phyloP scores from a whole-genome alignment of 2,888 invertebrate species.

The Drosophila quinaria region DNA sequence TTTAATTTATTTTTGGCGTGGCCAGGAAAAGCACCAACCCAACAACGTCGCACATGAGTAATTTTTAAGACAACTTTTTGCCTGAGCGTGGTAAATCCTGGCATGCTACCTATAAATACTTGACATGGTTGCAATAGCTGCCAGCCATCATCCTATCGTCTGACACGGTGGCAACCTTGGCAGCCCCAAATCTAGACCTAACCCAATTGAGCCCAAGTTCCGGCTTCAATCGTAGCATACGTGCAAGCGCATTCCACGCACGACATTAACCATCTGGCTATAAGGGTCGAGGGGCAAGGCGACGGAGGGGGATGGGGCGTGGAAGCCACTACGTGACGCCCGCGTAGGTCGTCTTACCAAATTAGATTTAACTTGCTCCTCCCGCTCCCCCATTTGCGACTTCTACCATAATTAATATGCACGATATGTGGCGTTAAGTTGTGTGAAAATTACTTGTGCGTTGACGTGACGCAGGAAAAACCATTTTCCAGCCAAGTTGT shows the following conservation, averaged over 20 bases:
- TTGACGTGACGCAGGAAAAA: conserved; percentile 69
- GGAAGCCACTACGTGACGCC: conserved; percentile 56
- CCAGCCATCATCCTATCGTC: conserved; percentile 22
- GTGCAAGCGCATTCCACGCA: conserved; percentile 62
- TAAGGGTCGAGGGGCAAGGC: too few relatives aligned
- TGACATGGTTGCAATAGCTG: conserved; percentile 75
- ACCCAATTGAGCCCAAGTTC: neutral
- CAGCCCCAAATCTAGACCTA: conserved; percentile 9
- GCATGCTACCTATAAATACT: conserved; percentile 78
- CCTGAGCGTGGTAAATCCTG: conserved; percentile 58
- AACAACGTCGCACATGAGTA: conserved; percentile 43
- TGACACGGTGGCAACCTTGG: conserved; percentile 28
- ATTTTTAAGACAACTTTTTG: conserved; percentile 64
- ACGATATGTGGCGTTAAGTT: conserved; percentile 80
- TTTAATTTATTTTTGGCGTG: conserved; percentile 73
- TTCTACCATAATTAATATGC: conserved; percentile 76
- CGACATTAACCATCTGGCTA: conserved; percentile 57
- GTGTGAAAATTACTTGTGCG: conserved; percentile 76
- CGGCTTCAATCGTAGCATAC: conserved; percentile 51
- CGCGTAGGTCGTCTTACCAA: conserved; percentile 66
- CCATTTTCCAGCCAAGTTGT: conserved; percentile 31
- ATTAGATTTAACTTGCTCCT: conserved; percentile 64
- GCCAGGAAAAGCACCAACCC: conserved; percentile 22
- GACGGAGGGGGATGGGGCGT: neutral
- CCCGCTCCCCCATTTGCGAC: neutral